phyloP scores from a whole-genome alignment of 2,113 vertebrate species.

The Phalacrocorax carbo region DNA sequence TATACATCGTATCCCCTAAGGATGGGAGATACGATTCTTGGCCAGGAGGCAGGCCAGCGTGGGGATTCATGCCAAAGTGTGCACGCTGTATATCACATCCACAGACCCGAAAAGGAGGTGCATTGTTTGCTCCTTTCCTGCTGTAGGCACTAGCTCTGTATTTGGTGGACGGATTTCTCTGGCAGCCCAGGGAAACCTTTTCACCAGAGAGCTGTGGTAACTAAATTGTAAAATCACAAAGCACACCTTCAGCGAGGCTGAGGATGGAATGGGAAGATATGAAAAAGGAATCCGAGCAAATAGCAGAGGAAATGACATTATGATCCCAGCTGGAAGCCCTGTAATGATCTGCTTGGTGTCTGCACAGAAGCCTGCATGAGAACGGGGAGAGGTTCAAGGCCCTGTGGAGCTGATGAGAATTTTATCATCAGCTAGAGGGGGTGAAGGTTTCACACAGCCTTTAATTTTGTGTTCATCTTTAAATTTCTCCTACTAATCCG shows the following conservation, averaged over 20 bases:
- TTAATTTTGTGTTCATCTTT: neutral
- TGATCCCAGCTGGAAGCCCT: slow-evolving; percentile 28
- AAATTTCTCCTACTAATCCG: neutral
- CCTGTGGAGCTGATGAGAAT: neutral
- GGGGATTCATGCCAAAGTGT: neutral
- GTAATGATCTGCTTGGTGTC: neutral
- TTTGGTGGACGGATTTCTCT: fast-evolving
- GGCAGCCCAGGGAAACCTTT: neutral
- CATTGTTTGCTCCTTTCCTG: neutral
- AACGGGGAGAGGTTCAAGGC: neutral
- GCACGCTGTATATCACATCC: neutral
- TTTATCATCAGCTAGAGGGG: neutral
- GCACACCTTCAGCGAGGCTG: neutral
- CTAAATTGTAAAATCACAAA: neutral
- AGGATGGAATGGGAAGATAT: neutral
- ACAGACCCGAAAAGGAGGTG: neutral
- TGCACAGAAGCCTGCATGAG: slow-evolving; percentile 5
- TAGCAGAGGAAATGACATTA: slow-evolving; percentile 50
- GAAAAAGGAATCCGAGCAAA: slow-evolving; percentile 21
- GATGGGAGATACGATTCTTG: neutral
- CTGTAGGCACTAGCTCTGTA: neutral
- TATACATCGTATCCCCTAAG: neutral
- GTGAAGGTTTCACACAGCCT: neutral
- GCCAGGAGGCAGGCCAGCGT: neutral
- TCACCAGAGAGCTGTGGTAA: neutral